Evolutionary conservation across 2,888 invertebrate species (phyloP).

Genomic region (Notodonta ziczac): DNA sequence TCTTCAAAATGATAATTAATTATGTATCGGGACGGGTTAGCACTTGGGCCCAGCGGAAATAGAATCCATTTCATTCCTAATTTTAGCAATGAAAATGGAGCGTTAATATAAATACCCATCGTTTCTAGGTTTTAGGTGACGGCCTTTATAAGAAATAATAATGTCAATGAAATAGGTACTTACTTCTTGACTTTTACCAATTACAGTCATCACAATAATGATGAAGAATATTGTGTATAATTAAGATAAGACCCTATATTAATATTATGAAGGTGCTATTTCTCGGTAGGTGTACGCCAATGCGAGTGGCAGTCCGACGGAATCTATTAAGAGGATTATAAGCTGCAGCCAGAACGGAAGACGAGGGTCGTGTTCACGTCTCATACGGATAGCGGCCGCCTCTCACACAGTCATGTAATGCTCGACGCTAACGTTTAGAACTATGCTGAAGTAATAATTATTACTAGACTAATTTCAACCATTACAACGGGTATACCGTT

Average conservation of each 20-base stretch:
- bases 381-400: slow-evolving; percentile 52
- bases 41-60: slow-evolving; percentile 44
- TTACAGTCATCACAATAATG: no score
- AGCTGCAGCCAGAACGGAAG: slow-evolving; percentile 67
- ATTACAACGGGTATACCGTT: no score
- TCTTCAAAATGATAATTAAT: slow-evolving; percentile 72
- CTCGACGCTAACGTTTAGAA: not conserved
- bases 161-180: not conserved
- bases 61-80: slow-evolving; percentile 46
- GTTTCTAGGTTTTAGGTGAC: slow-evolving; percentile 16
- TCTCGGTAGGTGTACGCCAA: slow-evolving; percentile 48
- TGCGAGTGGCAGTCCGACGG: slow-evolving; percentile 64
- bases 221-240: no score
- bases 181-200: no score
- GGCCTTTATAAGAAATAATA: slow-evolving; percentile 3
- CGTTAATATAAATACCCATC: slow-evolving; percentile 11
- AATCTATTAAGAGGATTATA: slow-evolving; percentile 85
- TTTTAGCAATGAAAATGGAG: slow-evolving; percentile 19
- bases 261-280: slow-evolving; percentile 44
- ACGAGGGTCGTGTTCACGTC: slow-evolving; percentile 77
- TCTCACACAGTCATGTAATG: slow-evolving; percentile 57
- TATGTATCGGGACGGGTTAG: slow-evolving; percentile 57
- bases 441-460: no score
- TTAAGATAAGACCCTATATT: no score
- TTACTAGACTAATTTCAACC: no score